Evolutionary conservation across 2,797 vertebrate genomes (phyloP).

Genomic region (Chiloscyllium punctatum): DNA sequence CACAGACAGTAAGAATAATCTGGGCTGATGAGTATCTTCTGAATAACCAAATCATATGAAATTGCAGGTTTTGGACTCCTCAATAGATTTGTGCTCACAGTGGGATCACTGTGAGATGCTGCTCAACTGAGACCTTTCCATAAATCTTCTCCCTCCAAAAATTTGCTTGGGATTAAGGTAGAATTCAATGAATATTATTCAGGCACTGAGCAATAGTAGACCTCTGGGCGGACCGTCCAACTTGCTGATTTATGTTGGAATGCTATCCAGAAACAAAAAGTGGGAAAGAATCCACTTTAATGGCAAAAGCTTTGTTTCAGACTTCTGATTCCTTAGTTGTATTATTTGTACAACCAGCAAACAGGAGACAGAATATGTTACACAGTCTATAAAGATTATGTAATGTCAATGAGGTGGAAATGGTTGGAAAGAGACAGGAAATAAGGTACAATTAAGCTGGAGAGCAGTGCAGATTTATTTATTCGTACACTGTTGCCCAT

Average conservation of each 20-base stretch:
- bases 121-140: background rate
- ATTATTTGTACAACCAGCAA: background rate
- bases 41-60: background rate
- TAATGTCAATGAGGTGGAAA: constrained; percentile 5
- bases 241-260: background rate
- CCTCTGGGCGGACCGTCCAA: background rate
- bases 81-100: background rate
- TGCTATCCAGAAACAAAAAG: background rate
- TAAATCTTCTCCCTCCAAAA: background rate
- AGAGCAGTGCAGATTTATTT: background rate
- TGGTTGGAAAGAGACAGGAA: constrained; percentile 6
- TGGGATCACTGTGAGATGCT: background rate
- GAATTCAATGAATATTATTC: background rate
- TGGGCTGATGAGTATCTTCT: background rate
- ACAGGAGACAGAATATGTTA: background rate
- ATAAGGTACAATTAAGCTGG: constrained; percentile 17
- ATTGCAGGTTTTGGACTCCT: too few relatives aligned
- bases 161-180: background rate
- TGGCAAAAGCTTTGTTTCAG: background rate
- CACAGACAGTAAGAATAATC: background rate
- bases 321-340: background rate
- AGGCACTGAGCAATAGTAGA: background rate
- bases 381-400: background rate
- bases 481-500: constrained; percentile 25
- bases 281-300: too few relatives aligned